Conservation (phyloP, 1,140 invertebrate species). For the Octopus sinensis region DNA sequence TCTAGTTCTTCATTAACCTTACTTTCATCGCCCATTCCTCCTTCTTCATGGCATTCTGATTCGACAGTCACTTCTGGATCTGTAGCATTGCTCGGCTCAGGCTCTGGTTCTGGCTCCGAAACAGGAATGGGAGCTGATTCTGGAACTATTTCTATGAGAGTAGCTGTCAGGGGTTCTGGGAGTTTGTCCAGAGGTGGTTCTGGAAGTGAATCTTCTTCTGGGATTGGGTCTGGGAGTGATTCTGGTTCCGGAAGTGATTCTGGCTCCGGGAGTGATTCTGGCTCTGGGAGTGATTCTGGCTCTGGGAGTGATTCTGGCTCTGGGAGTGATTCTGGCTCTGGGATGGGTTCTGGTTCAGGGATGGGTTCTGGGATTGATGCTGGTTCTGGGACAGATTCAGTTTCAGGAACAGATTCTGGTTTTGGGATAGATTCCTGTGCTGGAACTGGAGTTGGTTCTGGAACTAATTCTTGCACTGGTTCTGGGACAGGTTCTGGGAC, state of each 20-base stretch:
- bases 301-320: constrained; percentile 17
- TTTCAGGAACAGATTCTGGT: neutral
- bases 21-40: constrained; percentile 23
- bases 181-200: neutral
- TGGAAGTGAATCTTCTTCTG: constrained; percentile 6
- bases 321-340: constrained; percentile 17
- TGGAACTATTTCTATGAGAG: neutral
- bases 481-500: constrained; percentile 12
- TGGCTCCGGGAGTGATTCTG: constrained; percentile 12
- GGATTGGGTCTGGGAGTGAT: neutral
- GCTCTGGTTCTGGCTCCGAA: constrained; percentile 23
- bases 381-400: constrained; percentile 13
- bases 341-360: neutral
- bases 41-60: constrained; percentile 10
- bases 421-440: neutral
- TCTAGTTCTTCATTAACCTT: neutral
- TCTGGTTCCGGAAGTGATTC: constrained; percentile 13
- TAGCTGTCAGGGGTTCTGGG: constrained; percentile 2
- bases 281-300: constrained; percentile 19
- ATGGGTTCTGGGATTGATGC: neutral
- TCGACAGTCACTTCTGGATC: neutral
- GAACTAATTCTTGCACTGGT: neutral
- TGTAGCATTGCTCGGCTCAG: constrained; percentile 22
- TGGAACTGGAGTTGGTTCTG: neutral
- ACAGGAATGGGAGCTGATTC: constrained; percentile 24